These are phyloP conservation scores for Glyptemys insculpta DNA, from an alignment of 2,797 vertebrate species.

Conservation along the genomic window DNA sequence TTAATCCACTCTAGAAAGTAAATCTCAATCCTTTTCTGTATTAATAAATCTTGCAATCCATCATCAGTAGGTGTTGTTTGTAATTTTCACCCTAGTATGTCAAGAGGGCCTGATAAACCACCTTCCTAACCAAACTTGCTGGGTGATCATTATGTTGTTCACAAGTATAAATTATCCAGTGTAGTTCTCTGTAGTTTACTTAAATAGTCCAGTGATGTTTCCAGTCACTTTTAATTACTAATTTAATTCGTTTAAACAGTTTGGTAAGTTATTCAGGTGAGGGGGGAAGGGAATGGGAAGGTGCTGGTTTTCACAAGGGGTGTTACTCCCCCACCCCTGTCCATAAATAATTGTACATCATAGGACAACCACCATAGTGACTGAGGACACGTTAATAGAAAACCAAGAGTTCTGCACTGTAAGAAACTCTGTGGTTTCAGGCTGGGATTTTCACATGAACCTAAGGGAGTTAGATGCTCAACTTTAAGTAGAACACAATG, in stretches of 20 bases:
- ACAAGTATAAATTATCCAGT: constrained; percentile 84
- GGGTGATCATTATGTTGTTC: constrained; percentile 86
- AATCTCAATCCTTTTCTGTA: constrained; percentile 86
- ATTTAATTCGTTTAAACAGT: constrained; percentile 79
- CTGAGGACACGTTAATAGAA: constrained; percentile 7
- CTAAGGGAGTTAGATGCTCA: not conserved
- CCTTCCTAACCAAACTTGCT: constrained; percentile 84
- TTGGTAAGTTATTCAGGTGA: constrained; percentile 69
- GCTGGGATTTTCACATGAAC: not conserved
- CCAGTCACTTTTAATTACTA: constrained; percentile 76
- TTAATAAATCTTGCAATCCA: constrained; percentile 86
- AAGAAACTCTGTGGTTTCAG: not conserved
- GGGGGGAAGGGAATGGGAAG: constrained; percentile 49
- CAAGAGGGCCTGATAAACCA: constrained; percentile 85
- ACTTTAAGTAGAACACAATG: not conserved
- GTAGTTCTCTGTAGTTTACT: constrained; percentile 78
- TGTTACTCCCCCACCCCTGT: constrained; percentile 62
- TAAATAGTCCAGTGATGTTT: constrained; percentile 79
- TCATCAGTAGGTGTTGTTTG: constrained; percentile 81
- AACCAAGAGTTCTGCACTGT: not conserved
- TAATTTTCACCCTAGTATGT: constrained; percentile 82
- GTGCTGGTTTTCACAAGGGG: constrained; percentile 59
- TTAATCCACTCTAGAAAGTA: constrained; percentile 84
- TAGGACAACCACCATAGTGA: not conserved
- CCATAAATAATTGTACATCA: constrained; percentile 72